These are phyloP conservation scores for Marmota monax DNA, from an alignment of 2,113 vertebrate genomes.

Conservation along the genomic window DNA sequence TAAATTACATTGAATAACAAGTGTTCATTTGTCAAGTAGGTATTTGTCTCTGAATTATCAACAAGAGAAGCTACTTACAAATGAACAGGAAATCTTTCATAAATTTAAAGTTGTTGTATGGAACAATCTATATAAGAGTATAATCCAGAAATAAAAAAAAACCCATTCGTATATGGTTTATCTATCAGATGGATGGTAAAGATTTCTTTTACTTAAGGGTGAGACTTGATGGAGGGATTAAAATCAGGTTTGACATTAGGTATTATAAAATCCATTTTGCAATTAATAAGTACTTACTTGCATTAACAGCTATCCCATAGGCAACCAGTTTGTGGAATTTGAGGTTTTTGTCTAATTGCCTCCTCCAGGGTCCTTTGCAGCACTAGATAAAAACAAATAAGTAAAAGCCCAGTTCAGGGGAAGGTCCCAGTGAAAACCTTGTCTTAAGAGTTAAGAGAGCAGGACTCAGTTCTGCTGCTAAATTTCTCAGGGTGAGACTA, in stretches of 20 bases:
- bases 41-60: constrained; percentile 18
- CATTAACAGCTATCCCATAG: constrained; percentile 88
- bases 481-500: not conserved
- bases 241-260: not conserved
- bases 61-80: constrained; percentile 41
- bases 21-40: constrained; percentile 21
- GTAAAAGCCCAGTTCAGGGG: not conserved
- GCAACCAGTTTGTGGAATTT: constrained; percentile 90
- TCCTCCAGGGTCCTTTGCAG: constrained; percentile 85
- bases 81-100: constrained; percentile 27
- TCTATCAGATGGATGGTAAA: not conserved
- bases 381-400: constrained; percentile 80
- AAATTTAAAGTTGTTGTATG: not conserved
- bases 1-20: not conserved
- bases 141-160: constrained; percentile 38
- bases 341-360: constrained; percentile 90
- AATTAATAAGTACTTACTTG: constrained; percentile 85
- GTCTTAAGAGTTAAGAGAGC: not conserved
- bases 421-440: not conserved
- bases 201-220: not conserved
- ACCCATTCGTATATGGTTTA: not conserved
- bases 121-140: not conserved
- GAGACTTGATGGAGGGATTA: not conserved
- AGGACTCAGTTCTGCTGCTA: not conserved
- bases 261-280: not conserved